Evolutionary conservation across 2,797 vertebrate species (phyloP).

Genomic region (Mormyrus proboscirostris): DNA sequence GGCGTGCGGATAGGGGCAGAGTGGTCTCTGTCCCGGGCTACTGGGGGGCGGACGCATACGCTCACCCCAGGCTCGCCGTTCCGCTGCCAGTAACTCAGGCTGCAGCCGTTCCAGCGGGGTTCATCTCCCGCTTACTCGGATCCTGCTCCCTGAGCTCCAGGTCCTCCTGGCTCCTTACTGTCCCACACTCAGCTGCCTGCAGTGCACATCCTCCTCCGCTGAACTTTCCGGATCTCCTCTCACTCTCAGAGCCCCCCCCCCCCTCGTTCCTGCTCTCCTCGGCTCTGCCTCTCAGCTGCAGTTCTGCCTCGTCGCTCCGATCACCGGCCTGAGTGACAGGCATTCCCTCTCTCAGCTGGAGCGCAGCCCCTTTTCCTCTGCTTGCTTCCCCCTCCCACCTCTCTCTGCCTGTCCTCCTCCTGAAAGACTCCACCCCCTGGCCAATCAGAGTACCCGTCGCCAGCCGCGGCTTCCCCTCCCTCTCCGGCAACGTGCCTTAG

Average conservation of each 20-base stretch:
- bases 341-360: conserved; percentile 56
- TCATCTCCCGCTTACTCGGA: background rate
- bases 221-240: conserved; percentile 26
- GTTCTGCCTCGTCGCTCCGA: conserved; percentile 47
- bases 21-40: background rate
- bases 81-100: too few relatives aligned
- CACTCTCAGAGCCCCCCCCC: background rate
- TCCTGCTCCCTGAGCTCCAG: background rate
- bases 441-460: background rate
- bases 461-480: background rate
- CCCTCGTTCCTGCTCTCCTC: conserved; percentile 22
- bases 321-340: conserved; percentile 56
- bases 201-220: conserved; percentile 18
- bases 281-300: conserved; percentile 20
- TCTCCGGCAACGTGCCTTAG: background rate
- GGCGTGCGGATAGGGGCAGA: background rate
- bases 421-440: conserved; percentile 33
- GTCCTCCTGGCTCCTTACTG: background rate
- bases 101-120: background rate
- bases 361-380: conserved; percentile 27
- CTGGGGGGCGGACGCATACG: background rate
- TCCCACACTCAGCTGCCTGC: background rate
- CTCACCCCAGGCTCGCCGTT: background rate
- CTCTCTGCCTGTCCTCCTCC: conserved; percentile 19
- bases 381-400: conserved; percentile 17